phyloP scores from a whole-genome alignment of 2,888 invertebrate genomes.

The Pollenia labialis region DNA sequence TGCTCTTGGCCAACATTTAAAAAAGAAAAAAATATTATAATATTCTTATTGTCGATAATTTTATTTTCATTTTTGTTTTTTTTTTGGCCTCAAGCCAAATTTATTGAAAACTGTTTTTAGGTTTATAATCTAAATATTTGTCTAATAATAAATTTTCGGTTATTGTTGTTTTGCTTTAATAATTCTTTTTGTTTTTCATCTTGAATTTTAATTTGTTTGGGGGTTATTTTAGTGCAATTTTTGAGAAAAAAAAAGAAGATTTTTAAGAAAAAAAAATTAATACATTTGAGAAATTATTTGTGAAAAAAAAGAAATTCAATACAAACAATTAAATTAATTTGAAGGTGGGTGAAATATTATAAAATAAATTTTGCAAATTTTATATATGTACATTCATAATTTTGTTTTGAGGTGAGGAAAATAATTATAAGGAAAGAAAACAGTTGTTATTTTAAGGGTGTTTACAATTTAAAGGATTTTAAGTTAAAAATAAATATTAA shows the following conservation, averaged over 20 bases:
- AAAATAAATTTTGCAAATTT: too few species aligned
- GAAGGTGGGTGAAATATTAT: too few species aligned
- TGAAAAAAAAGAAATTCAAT: not conserved
- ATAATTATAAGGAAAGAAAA: too few species aligned
- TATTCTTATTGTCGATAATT: constrained; percentile 53
- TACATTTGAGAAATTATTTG: not conserved
- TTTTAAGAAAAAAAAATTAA: not conserved
- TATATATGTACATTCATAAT: too few species aligned
- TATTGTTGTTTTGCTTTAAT: not conserved
- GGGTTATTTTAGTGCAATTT: constrained; percentile 33
- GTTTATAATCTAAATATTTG: constrained; percentile 35
- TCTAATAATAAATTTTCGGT: constrained; percentile 26
- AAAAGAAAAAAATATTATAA: not conserved
- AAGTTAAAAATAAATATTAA: too few species aligned
- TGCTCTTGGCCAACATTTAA: constrained; percentile 61
- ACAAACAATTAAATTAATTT: too few species aligned
- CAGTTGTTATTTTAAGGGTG: too few species aligned
- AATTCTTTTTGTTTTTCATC: not conserved
- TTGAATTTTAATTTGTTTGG: constrained; percentile 27
- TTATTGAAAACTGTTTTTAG: constrained; percentile 54
- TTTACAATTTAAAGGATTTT: too few species aligned
- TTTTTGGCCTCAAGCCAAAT: constrained; percentile 60
- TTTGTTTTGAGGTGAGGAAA: too few species aligned
- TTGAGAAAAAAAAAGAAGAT: not conserved
- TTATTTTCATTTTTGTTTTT: constrained; percentile 23